Evolutionary conservation across 2,797 vertebrate genomes (phyloP), one percentile per base, ranked within the genome.

Genomic region (Malurus leucopterus): DNA sequence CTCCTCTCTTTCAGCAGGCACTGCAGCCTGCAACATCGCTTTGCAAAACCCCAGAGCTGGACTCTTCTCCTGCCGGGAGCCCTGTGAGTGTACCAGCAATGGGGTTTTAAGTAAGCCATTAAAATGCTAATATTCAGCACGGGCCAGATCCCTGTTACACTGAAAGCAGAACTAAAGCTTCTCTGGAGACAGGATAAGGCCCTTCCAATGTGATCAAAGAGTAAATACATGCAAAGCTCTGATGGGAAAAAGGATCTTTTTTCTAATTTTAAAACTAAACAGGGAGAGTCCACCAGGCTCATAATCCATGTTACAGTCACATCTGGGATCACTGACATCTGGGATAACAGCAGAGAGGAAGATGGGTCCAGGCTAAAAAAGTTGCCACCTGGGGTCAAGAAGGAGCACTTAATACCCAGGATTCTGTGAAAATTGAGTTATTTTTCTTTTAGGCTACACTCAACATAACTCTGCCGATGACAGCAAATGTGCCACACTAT

Each of bases 211-310:
- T 89, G 92, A 93, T 91, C 92, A 95, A 94, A 94, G 93, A 85
- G 80, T 89, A 94, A 93, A 93, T 86, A 82, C 85, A 93, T 94
- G 89, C 91, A 92, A 94, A 92, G 88, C 94, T 79, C 91, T 83
- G 70, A 92, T 84, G 80, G 87, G 92, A 79, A 92, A 93, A 91
- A 79, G 88, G 67, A 87, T 92, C 57, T 84, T 86, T 92, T 91
- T 93, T 91, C 89, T 91, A 92, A 88, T 93, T 95, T 95, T 95
- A 92, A 93, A 95, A 86, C 88, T 69, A 89, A 92, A 89, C 83
- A 79, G 57, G 50, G 55, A 55, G 50, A 92, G 83, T 91, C 80
- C 89, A 88, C 61, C 24, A 71, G 76, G 38, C 74, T 81, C 71
- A 1, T 85, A 89, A 93, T 91, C 77, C 58, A 34, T 65, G 58